Evolutionary conservation across 2,888 invertebrate species (phyloP), one percentile per base, ranked within the genome.

Genomic region (Pachycephus smyrnensis): DNA sequence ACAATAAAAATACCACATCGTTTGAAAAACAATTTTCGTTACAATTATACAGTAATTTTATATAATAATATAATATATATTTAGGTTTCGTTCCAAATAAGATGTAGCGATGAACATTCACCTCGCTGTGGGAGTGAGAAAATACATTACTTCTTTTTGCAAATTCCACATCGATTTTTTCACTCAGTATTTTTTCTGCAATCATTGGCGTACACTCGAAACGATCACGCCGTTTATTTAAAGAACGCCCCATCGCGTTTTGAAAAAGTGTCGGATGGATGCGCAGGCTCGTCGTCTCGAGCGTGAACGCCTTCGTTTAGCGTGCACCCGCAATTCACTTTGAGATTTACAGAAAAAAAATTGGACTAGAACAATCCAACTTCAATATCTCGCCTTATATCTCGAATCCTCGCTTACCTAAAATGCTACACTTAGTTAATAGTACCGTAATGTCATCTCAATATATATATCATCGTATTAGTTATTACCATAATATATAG

Each of bases 1-100:
- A 90, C 90, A 90, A 90, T 90, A 90, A 90, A 90, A 90, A 90
- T 90, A 90, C 90, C 90, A 90, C 90, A 90, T 90, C 89, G 90
- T 90, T 90, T 90, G 89, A 90, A 90, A 90, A 90, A 90, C 90
- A 90, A 90, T 90, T 90, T 89, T 89, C 90, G 88, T 90, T 90
- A 90, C 89, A 90, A 90, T 90, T 90, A 90, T 90, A 90, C 88
- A 90, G 89, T 90, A 88, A 90, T 89, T 89, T 90, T 88, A 88
- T 87, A 89, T 89, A 89, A 87, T 88, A 88, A 88, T 89, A 89
- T 88, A 88, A 89, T 89, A 78, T 89, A 78, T 77, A 80, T 89
- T 85, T 73, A 78, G 76, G 78, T 78, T 87, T 88, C 89, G 86
- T 89, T 87, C 86, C 89, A 89, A 90, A 87, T 90, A 89, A 90